Conservation (phyloP, 2,888 invertebrate species). For the Ophion slaviceki region DNA sequence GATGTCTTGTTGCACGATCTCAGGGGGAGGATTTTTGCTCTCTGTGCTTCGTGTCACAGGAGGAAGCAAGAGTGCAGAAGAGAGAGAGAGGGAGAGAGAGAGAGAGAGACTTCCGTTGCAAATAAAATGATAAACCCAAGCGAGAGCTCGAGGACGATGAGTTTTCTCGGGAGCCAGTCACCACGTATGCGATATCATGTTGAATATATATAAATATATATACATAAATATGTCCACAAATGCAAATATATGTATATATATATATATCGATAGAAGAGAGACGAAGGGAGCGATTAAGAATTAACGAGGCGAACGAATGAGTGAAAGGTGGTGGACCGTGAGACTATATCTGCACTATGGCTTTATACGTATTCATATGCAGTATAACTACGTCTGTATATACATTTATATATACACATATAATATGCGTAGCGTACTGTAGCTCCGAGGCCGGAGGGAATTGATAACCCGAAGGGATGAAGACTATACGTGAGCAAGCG, state of each 20-base stretch:
- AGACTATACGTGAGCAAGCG: constrained; percentile 44
- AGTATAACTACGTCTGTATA: constrained; percentile 9
- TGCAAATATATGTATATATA: no score
- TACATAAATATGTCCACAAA: no score
- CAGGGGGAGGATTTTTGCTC: constrained; percentile 8
- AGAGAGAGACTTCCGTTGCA: constrained; percentile 9
- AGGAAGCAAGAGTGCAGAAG: background rate
- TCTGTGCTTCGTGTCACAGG: constrained; percentile 8
- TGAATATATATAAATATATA: constrained; percentile 2
- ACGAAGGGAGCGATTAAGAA: constrained; percentile 62
- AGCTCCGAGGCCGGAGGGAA: constrained; percentile 51
- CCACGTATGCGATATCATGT: constrained; percentile 37
- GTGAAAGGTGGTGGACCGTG: constrained; percentile 60
- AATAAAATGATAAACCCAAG: constrained; percentile 64
- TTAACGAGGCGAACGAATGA: constrained; percentile 67
- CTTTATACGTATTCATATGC: constrained; percentile 36
- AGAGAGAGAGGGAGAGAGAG: constrained; percentile 2
- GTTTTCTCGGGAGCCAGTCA: constrained; percentile 37
- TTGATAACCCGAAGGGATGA: constrained; percentile 65
- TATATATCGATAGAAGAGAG: constrained; percentile 22
- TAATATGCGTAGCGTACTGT: constrained; percentile 35
- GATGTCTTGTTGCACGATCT: constrained; percentile 41
- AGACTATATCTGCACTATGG: constrained; percentile 38
- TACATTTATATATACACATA: background rate
- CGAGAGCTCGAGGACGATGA: constrained; percentile 50